Evolutionary conservation across 1,140 invertebrate species (phyloP), one percentile per base, ranked within the genome.

Genomic region (Campoletis sonorensis): DNA sequence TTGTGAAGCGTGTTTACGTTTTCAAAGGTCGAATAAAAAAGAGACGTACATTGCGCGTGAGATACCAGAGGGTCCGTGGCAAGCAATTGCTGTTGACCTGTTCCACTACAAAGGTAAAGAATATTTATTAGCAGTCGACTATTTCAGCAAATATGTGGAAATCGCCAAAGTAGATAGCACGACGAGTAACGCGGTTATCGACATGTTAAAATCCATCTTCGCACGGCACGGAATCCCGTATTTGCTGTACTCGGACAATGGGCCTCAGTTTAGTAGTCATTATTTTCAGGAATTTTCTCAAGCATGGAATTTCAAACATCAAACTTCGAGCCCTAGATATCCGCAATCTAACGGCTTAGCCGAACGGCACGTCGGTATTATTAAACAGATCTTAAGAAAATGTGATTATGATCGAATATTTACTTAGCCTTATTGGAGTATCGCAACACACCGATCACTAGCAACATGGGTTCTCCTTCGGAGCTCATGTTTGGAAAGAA

Each of bases 71-170:
- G 30, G 84, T 49, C 87, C 87, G 68, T 90, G 87, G 85, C 23
- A 78, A 37, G 85, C 84, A 49, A 21, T 90, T 33, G 88, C 84
- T 54, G 71, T 82, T 23, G 88, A 89, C 81, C 82, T 89, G 7
- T 61, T 87, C 4, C 64, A 86, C 30, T 84, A 81, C 80, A 67
- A 71, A 23, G 82, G 61, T 21, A 79, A 76, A 27, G 77, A 78
- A 68, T 89, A 85, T 76, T 80, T 89, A 23, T 67, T 87, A 5
- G 77, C 87, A 3, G 81, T 84, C 45, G 89, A 89, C 76, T 89
- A 89, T 75, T 87, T 80, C 76, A 86, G 84, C 27, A 89, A 89
- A 79, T 88, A 85, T 86, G 51, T 87, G 33, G 89, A 89, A 79
- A 33, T 89, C 23, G 64, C 85, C n/a, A 49, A 68, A 83, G 27